Evolutionary conservation across 2,113 vertebrate species (phyloP), one percentile per base, ranked within the genome.

Genomic region (Hemiscyllium ocellatum): DNA sequence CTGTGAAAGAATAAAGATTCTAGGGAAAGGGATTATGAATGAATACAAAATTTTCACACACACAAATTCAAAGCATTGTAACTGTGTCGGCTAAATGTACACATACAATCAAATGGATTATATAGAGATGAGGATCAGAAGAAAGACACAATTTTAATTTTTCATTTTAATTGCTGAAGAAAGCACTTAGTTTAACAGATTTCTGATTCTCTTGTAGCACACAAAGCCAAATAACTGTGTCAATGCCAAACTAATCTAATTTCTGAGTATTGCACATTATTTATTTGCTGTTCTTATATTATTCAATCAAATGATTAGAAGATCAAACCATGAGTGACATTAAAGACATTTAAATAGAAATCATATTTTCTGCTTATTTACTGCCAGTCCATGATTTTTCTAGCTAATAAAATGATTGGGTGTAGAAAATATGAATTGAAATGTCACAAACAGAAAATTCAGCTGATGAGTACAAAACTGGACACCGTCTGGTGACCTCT

Each of bases 111-210:
- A n/a, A 61, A n/a, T 90, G 52, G 29, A 33, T 33, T 37, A 4
- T 10, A 91, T 65, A 4, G 26, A 29, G 24, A 65, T n/a, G 15
- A 91, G 33, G n/a, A 95, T 50, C 37, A 52, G 26, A 76, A 95
- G 24, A 95, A 29, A 72, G 26, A 52, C 20, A 72, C 42, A 13
- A 69, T 19, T 47, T 29, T 69, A 95, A 26, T 72, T 95, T 95
- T 72, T 33, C 47, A 76, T 95, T 95, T 95, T 72, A 50, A 72
- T 95, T 50, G 94, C 69, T 70, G 42, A 95, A 95, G 52, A 76
- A 50, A 95, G 24, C 94, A 72, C 68, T 70, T 50, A 6, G 2
- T 33, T 26, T 3, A 19, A 70, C 22, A 72, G 13, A 37, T 93
- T 66, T 37, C 52, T 93, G n/a, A 33, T 33, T 66, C 33, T 93